Percentiles rank a stretch among this genome's conserved stretches.
Conservation (phyloP, 2,797 vertebrate genomes). For the Euthynnus affinis region DNA sequence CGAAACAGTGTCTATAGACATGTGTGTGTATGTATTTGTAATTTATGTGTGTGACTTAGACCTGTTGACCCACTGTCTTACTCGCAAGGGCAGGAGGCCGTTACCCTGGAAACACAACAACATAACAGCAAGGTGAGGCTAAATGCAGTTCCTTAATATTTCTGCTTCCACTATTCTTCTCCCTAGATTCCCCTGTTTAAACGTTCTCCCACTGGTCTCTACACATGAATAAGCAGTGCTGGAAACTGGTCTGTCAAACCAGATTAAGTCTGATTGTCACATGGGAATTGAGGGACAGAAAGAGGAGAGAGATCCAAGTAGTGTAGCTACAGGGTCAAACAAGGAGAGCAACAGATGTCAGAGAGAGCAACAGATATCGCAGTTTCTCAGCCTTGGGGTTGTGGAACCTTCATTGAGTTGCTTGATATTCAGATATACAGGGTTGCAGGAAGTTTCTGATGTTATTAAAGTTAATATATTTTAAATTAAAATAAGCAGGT, state of each 20-base stretch:
- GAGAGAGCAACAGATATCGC: constrained; percentile 30
- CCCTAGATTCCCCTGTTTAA: neutral
- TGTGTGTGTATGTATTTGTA: neutral
- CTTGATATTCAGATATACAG: constrained; percentile 4
- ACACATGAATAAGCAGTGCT: constrained; percentile 21
- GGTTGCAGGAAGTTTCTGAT: neutral
- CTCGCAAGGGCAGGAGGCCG: neutral
- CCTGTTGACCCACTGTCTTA: constrained; percentile 4
- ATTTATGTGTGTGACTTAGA: neutral
- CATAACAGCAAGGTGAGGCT: constrained; percentile 14
- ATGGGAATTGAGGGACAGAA: constrained; percentile 22
- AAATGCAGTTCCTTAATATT: constrained; percentile 5
- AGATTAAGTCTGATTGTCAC: constrained; percentile 38
- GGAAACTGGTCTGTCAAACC: constrained; percentile 23
- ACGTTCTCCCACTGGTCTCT: constrained; percentile 10
- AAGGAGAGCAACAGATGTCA: constrained; percentile 26
- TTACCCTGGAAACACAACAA: constrained; percentile 16
- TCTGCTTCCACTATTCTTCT: neutral
- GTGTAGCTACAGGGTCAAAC: constrained; percentile 12
- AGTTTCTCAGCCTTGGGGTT: neutral
- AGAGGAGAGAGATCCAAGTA: neutral
- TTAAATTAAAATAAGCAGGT: neutral
- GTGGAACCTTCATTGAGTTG: neutral
- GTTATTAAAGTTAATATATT: neutral
- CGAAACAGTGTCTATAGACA: neutral